Evolutionary conservation across 92 coral and sea anemone genomes (phyloP), one percentile per base, ranked within the genome.

Genomic region (Bergia sp.): DNA sequence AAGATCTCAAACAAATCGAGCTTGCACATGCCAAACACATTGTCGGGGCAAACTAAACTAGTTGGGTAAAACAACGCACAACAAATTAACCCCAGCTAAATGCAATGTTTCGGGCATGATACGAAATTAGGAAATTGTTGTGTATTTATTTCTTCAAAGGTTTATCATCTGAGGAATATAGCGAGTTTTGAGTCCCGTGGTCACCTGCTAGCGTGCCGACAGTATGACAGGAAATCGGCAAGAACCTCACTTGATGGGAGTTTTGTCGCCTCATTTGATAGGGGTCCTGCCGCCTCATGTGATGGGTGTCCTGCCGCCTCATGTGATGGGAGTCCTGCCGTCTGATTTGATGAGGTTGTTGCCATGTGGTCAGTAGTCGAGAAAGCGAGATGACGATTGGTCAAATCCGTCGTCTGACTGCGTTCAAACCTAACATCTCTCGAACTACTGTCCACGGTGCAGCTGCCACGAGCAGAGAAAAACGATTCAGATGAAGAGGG

Each of bases 221-320:
- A 84, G 39, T 71, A 50, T 8, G 74, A 71, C 87, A 84, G 42
- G 79, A 84, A 84, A 71, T 84, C 79, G 67, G 78, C 47, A 11
- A 84, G 45, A 29, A 37, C 79, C 74, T 84, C 65, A 7, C 37
- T 55, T 45, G 87, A 84, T 1, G 87, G 87, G 12, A 69, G 79
- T 8, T 9, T 23, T 43, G 64, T 42, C 21, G 21, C 44, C 38
- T 44, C 7, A 45, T 21, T 18, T 44, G 79, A 69, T 0, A 29
- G 55, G 20, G 21, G 11, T 12, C 6, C 13, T 50, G 7, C 64
- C 2, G 21, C 12, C 74, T 65, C 37, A 23, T 36, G 23, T 42
- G 44, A 36, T 29, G 40, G 67, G 29, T 11, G 41, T 55, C 49
- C 69, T 18, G 16, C 39, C 7, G 74, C 23, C 20, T 38, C 53